These are phyloP conservation scores for Spodoptera litura DNA, from an alignment of 1,140 invertebrate species.

Conservation along the genomic window DNA sequence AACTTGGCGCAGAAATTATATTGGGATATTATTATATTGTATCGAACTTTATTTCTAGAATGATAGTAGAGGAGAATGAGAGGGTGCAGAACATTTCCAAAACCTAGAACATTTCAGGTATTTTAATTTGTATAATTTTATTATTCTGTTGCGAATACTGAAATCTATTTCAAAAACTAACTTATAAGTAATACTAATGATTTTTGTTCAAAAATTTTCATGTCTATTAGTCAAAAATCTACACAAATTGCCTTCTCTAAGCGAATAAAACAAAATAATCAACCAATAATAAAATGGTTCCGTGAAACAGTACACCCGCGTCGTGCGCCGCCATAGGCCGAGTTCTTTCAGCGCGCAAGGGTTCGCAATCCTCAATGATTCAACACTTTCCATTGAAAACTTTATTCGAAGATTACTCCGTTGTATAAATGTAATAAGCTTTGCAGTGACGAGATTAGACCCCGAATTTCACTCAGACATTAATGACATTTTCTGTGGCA, in stretches of 20 bases:
- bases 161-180: too few species aligned
- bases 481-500: slow-evolving; percentile 84
- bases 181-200: too few species aligned
- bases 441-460: slow-evolving; percentile 84
- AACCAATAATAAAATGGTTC: slow-evolving; percentile 1
- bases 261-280: too few species aligned
- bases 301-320: slow-evolving; percentile 37
- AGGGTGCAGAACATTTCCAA: too few species aligned
- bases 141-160: too few species aligned
- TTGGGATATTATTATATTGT: not conserved
- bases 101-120: too few species aligned
- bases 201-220: too few species aligned
- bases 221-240: too few species aligned
- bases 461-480: slow-evolving; percentile 84
- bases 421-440: slow-evolving; percentile 86
- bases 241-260: too few species aligned
- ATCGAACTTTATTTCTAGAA: too few species aligned
- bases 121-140: too few species aligned
- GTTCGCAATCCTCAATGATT: slow-evolving; percentile 82
- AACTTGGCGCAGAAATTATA: not conserved
- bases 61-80: too few species aligned
- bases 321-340: slow-evolving; percentile 45
- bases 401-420: slow-evolving; percentile 85
- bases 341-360: slow-evolving; percentile 80
- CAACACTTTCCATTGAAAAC: slow-evolving; percentile 84